These are phyloP conservation scores for Palythoa grandis DNA, from an alignment of 92 coral and sea anemone species.

Conservation along the genomic window DNA sequence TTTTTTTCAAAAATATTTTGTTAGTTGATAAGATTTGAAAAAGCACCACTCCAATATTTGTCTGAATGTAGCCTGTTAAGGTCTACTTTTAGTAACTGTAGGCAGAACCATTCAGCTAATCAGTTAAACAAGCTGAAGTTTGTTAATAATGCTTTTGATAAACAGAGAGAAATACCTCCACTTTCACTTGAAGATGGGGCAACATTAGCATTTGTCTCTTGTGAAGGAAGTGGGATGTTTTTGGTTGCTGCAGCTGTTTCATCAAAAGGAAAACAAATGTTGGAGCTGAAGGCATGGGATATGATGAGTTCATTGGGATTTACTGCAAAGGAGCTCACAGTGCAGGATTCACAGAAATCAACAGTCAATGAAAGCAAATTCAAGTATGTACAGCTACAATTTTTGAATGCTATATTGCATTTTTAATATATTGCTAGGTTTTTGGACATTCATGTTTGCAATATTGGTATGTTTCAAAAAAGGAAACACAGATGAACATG, in stretches of 20 bases:
- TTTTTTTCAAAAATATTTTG: too few relatives aligned
- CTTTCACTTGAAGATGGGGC: constrained; percentile 83
- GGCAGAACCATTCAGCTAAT: too few relatives aligned
- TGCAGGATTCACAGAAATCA: constrained; percentile 74
- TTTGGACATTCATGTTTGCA: too few relatives aligned
- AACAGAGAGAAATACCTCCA: constrained; percentile 87
- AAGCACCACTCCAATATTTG: too few relatives aligned
- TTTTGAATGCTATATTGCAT: too few relatives aligned
- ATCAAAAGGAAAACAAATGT: constrained; percentile 76
- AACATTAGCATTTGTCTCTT: constrained; percentile 65
- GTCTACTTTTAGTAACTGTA: too few relatives aligned
- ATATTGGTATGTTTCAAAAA: too few relatives aligned
- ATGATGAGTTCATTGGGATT: constrained; percentile 81
- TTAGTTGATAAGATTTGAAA: too few relatives aligned
- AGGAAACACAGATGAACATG: too few relatives aligned
- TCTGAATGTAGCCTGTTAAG: too few relatives aligned
- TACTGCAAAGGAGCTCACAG: constrained; percentile 76
- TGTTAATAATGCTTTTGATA: not conserved
- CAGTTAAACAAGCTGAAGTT: not conserved
- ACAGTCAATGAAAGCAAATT: constrained; percentile 83
- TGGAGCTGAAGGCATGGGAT: constrained; percentile 91
- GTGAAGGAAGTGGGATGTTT: constrained; percentile 73
- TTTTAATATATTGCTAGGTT: too few relatives aligned
- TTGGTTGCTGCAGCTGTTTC: constrained; percentile 68
- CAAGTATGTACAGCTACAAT: constrained; percentile 54